Evolutionary conservation across 2,888 invertebrate genomes (phyloP).

Genomic region (Brachynemurus nebulosus): DNA sequence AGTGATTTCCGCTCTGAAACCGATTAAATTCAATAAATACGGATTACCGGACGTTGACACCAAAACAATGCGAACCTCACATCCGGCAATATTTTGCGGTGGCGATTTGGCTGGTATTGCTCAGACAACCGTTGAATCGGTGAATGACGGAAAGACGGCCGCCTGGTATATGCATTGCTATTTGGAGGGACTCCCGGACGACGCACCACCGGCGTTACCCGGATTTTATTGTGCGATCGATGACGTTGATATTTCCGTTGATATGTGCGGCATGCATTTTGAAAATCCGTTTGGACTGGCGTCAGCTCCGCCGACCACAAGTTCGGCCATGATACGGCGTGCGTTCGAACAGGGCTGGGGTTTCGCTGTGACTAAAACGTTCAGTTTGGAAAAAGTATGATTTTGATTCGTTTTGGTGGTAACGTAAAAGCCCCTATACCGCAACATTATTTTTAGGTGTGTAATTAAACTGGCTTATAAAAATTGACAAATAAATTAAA

Average conservation of each 20-base stretch:
- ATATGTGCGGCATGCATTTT: slow-evolving; percentile 86
- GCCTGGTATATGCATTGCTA: slow-evolving; percentile 91
- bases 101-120: slow-evolving; percentile 91
- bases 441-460: too few relatives aligned
- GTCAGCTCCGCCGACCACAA: slow-evolving; percentile 93
- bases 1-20: slow-evolving; percentile 63
- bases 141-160: slow-evolving; percentile 96
- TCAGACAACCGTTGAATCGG: slow-evolving; percentile 95
- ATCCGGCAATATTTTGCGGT: slow-evolving; percentile 76
- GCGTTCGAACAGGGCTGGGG: slow-evolving; percentile 96
- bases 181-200: slow-evolving; percentile 58
- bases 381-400: slow-evolving; percentile 76
- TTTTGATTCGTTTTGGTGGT: too few relatives aligned
- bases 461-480: too few relatives aligned
- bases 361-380: slow-evolving; percentile 96
- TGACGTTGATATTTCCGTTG: slow-evolving; percentile 82
- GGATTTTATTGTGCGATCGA: slow-evolving; percentile 90
- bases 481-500: too few relatives aligned
- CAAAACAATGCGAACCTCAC: slow-evolving; percentile 63
- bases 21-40: slow-evolving; percentile 49
- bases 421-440: too few relatives aligned
- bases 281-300: slow-evolving; percentile 96
- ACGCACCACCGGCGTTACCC: slow-evolving; percentile 61
- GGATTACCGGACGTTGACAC: slow-evolving; percentile 69
- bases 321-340: slow-evolving; percentile 86